Conservation (phyloP, 2,888 invertebrate species). For the Ochlodes sylvanus region DNA sequence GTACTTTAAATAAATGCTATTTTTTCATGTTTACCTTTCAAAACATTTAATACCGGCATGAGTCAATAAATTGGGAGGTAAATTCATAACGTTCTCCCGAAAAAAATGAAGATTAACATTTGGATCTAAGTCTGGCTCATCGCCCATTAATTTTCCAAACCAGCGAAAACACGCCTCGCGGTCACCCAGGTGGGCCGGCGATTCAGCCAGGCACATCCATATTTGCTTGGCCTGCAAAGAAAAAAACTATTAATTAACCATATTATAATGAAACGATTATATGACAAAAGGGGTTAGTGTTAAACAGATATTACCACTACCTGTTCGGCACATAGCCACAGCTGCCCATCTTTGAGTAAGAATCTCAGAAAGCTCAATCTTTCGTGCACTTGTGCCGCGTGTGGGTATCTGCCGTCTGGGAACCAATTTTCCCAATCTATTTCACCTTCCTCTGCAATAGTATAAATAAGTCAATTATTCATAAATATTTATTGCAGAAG, state of each 20-base stretch:
- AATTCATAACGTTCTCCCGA: conserved; percentile 95
- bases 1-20: too few species aligned
- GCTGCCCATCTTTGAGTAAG: conserved; percentile 96
- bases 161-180: conserved; percentile 98
- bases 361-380: conserved; percentile 96
- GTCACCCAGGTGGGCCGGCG: conserved; percentile 95
- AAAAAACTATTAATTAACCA: conserved; percentile 9
- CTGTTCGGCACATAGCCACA: conserved; percentile 98
- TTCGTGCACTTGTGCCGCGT: conserved; percentile 96
- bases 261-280: conserved; percentile 9
- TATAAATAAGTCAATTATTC: neutral
- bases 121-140: conserved; percentile 98
- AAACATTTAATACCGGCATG: conserved; percentile 98
- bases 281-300: conserved; percentile 5
- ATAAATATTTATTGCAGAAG: too few species aligned
- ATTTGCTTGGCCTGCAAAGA: conserved; percentile 92
- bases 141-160: conserved; percentile 98
- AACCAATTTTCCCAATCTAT: conserved; percentile 91
- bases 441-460: conserved; percentile 87
- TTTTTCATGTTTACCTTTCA: conserved; percentile 80
- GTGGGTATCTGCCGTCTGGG: conserved; percentile 96
- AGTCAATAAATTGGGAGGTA: conserved; percentile 95
- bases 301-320: conserved; percentile 52
- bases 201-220: conserved; percentile 98
- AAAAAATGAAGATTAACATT: conserved; percentile 98